Percentiles rank a stretch among this genome's conserved stretches.
Conservation (phyloP, 53 echinoderm and acorn worm genomes). For the Mesocentrotus franciscanus region DNA sequence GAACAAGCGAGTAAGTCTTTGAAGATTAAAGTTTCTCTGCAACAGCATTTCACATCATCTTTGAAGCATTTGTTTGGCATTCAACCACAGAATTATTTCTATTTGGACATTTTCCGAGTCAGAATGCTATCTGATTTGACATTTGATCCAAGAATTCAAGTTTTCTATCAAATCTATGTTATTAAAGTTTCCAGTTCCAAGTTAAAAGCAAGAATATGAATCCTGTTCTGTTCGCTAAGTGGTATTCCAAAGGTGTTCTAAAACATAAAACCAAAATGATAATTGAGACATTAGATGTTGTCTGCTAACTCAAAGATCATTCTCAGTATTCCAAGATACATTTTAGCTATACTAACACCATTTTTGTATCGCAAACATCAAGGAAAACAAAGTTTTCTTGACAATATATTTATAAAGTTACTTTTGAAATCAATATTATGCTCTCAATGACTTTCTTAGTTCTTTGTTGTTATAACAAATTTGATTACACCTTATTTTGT, state of each 20-base stretch:
- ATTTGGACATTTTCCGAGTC: neutral
- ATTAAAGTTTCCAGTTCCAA: neutral
- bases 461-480: neutral
- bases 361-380: neutral
- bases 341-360: neutral
- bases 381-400: neutral
- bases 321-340: neutral
- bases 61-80: neutral
- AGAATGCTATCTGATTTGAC: neutral
- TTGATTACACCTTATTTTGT: neutral
- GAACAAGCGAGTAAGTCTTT: neutral
- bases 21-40: neutral
- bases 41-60: neutral
- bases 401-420: neutral
- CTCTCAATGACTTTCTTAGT: neutral
- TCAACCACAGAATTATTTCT: neutral
- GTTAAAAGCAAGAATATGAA: neutral
- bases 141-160: neutral
- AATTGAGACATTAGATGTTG: neutral
- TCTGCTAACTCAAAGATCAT: neutral
- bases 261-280: neutral
- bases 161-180: neutral
- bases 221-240: neutral
- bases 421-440: neutral
- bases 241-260: slow-evolving; percentile 20